Evolutionary conservation across 2,113 vertebrate genomes (phyloP).

Genomic region (Pituophis catenifer): DNA sequence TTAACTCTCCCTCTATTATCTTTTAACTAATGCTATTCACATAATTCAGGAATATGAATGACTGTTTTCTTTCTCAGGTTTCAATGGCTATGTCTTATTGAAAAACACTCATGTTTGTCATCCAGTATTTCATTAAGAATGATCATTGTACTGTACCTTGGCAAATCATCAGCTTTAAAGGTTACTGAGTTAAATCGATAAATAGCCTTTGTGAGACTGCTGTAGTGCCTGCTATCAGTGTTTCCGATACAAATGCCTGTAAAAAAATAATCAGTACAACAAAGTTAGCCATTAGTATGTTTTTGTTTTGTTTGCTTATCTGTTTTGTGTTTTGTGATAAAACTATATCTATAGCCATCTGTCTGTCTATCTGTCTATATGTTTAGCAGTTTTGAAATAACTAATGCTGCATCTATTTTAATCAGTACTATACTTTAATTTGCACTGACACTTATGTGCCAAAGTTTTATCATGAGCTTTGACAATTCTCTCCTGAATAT

Average conservation of each 20-base stretch:
- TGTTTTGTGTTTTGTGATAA: neutral
- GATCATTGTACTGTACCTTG: constrained; percentile 68
- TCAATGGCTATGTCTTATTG: constrained; percentile 31
- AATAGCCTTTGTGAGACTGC: constrained; percentile 75
- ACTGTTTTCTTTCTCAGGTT: neutral
- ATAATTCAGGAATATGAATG: neutral
- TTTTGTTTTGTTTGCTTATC: neutral
- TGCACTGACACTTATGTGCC: neutral
- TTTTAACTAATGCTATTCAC: neutral
- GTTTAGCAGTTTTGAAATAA: neutral
- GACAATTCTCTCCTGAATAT: neutral
- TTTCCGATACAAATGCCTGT: constrained; percentile 84
- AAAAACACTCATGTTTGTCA: neutral
- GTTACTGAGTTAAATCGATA: constrained; percentile 82
- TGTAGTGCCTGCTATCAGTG: constrained; percentile 90
- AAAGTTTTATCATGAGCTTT: neutral
- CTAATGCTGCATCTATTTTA: neutral
- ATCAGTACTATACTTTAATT: neutral
- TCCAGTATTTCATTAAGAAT: constrained; percentile 7
- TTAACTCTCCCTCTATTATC: neutral
- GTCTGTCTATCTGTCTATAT: too few species aligned
- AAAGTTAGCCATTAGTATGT: constrained; percentile 1
- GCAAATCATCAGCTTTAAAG: constrained; percentile 70
- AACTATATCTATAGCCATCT: too few species aligned
- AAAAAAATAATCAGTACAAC: constrained; percentile 30